Evolutionary conservation across 2,888 invertebrate genomes (phyloP).

Genomic region (Minunthozetes semirufus): DNA sequence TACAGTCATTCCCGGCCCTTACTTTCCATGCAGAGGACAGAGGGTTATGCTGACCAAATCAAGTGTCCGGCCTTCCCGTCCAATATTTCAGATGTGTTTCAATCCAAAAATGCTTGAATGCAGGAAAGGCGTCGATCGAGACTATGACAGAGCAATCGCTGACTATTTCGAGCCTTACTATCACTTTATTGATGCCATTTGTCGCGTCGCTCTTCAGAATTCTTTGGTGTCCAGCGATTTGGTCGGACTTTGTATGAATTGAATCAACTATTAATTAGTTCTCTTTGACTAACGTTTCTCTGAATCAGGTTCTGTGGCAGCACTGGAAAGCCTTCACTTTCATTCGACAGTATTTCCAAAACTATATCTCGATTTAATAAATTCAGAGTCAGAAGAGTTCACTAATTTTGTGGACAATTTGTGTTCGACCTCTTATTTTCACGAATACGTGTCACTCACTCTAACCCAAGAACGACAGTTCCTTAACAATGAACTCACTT

Average conservation of each 20-base stretch:
- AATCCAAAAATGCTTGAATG: conserved; percentile 54
- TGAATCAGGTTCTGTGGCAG: conserved; percentile 64
- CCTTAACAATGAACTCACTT: conserved; percentile 72
- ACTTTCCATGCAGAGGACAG: conserved; percentile 65
- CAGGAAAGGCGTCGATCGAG: conserved; percentile 60
- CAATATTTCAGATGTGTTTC: conserved; percentile 78
- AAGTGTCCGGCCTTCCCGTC: conserved; percentile 65
- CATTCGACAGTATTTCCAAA: conserved; percentile 82
- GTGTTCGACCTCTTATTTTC: conserved; percentile 58
- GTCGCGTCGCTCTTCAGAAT: conserved; percentile 79
- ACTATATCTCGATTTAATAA: conserved; percentile 81
- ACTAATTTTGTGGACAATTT: conserved; percentile 28
- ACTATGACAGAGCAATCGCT: conserved; percentile 66
- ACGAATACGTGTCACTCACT: conserved; percentile 84
- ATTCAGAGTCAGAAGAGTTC: conserved; percentile 55
- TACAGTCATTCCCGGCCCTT: conserved; percentile 65
- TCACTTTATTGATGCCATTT: conserved; percentile 74
- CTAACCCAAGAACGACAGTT: conserved; percentile 77
- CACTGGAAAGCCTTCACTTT: conserved; percentile 78
- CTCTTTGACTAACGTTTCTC: background rate
- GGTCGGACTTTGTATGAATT: conserved; percentile 63
- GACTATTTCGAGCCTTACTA: conserved; percentile 82
- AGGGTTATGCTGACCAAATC: conserved; percentile 55
- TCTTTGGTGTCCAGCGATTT: conserved; percentile 77
- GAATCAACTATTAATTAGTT: background rate